Evolutionary conservation across 2,888 invertebrate species (phyloP).

Genomic region (Aleiodes alternator): DNA sequence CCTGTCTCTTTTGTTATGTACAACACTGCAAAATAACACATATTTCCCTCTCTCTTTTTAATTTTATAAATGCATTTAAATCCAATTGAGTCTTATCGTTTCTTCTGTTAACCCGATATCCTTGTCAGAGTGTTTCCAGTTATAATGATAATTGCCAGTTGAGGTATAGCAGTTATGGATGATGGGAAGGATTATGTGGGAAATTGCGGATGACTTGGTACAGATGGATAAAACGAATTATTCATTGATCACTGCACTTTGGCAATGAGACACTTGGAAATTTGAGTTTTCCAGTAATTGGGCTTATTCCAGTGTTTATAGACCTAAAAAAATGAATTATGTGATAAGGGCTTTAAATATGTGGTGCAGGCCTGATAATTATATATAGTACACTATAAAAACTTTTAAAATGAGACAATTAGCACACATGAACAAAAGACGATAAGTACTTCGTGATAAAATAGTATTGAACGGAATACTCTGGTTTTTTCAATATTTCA

Average conservation of each 20-base stretch:
- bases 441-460: too few species aligned
- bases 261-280: constrained; percentile 28
- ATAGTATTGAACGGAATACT: too few species aligned
- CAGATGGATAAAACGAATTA: background rate
- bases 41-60: background rate
- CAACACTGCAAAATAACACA: background rate
- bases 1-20: constrained; percentile 35
- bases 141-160: constrained; percentile 36
- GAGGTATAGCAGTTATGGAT: constrained; percentile 3
- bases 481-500: too few species aligned
- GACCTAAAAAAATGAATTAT: too few species aligned
- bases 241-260: constrained; percentile 16
- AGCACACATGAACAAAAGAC: too few species aligned
- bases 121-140: constrained; percentile 29
- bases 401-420: too few species aligned
- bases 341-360: too few species aligned
- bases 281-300: background rate
- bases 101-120: constrained; percentile 26
- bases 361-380: too few species aligned
- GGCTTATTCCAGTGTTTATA: background rate
- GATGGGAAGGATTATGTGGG: constrained; percentile 7
- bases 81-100: constrained; percentile 33
- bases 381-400: too few species aligned
- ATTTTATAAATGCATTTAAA: constrained; percentile 5
- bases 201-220: constrained; percentile 13